phyloP scores from a whole-genome alignment of 2,888 invertebrate species.

The Noctua janthina region DNA sequence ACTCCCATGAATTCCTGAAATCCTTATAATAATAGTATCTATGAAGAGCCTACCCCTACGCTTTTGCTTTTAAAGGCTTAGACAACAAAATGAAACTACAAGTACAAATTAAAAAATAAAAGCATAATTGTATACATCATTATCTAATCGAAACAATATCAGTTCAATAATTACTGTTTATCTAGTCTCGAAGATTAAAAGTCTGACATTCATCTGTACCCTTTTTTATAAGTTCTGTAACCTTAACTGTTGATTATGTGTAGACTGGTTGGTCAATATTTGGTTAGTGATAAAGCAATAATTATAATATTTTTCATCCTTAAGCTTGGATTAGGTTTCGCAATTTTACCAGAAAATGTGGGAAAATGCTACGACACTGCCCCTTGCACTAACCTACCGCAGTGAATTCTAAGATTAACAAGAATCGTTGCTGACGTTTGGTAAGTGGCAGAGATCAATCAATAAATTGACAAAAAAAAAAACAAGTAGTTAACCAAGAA shows the following conservation, averaged over 20 bases:
- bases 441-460: no score
- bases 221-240: constrained; percentile 48
- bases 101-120: not conserved
- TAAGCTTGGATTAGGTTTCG: not conserved
- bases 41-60: not conserved
- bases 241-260: constrained; percentile 41
- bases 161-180: constrained; percentile 43
- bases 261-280: constrained; percentile 47
- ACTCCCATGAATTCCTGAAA: not conserved
- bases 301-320: constrained; percentile 18
- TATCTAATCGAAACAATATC: constrained; percentile 56
- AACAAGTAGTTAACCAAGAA: not conserved
- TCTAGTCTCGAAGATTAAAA: constrained; percentile 47
- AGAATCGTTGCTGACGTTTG: not conserved
- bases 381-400: not conserved
- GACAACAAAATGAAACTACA: not conserved
- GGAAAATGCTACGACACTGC: not conserved
- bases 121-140: not conserved
- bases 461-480: not conserved
- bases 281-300: constrained; percentile 3
- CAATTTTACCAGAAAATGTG: not conserved
- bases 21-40: no score
- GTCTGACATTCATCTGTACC: constrained; percentile 54
- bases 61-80: not conserved
- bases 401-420: not conserved